phyloP scores from a whole-genome alignment of 2,797 vertebrate genomes.

The Gephyroberyx darwinii region DNA sequence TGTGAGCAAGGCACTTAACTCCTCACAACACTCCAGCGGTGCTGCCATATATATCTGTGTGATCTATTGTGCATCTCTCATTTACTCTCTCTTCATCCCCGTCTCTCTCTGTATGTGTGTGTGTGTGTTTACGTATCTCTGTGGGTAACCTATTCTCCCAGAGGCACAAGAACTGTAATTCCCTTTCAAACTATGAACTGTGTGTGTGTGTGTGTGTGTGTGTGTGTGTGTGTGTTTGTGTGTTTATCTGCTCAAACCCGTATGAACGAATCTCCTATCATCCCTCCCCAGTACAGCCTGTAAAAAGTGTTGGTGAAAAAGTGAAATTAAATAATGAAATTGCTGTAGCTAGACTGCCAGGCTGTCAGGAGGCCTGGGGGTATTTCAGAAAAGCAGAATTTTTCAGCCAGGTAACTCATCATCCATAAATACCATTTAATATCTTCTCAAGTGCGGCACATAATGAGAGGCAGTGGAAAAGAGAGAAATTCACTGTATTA shows the following conservation, averaged over 20 bases:
- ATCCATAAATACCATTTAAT: constrained; percentile 37
- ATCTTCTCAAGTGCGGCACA: constrained; percentile 21
- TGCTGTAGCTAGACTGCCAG: constrained; percentile 36
- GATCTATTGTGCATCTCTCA: constrained; percentile 31
- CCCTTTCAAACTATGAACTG: constrained; percentile 24
- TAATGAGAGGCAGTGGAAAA: constrained; percentile 11
- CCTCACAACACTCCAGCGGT: constrained; percentile 33
- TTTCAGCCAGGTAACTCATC: constrained; percentile 27
- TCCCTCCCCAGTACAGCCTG: neutral
- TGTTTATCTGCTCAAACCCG: constrained; percentile 23
- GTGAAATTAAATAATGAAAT: constrained; percentile 26
- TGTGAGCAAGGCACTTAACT: constrained; percentile 53
- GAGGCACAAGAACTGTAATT: constrained; percentile 42
- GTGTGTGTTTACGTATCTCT: constrained; percentile 28
- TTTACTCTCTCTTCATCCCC: constrained; percentile 14
- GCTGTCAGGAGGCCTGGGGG: constrained; percentile 8
- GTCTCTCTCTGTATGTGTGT: constrained; percentile 6
- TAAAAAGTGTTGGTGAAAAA: constrained; percentile 16
- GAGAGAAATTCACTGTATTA: constrained; percentile 1
- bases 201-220: neutral
- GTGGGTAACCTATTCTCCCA: constrained; percentile 25
- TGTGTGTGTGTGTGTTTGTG: neutral
- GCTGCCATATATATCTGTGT: constrained; percentile 32
- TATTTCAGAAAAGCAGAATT: neutral
- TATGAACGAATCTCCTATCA: constrained; percentile 13